phyloP scores from a whole-genome alignment of 1,140 invertebrate genomes.

The Aleiodes sp. region DNA sequence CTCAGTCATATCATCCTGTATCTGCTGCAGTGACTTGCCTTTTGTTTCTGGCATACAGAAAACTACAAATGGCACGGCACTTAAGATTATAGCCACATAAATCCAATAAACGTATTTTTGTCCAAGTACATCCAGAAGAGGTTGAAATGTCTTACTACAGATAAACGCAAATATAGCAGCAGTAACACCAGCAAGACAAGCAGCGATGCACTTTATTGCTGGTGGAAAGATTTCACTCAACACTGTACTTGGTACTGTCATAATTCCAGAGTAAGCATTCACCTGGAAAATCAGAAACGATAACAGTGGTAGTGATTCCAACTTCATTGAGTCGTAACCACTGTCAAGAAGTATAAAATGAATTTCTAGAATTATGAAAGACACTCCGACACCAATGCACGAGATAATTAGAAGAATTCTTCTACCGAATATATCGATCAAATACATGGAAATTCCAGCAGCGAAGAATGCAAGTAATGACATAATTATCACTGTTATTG shows the following conservation, averaged over 20 bases:
- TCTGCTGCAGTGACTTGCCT: slow-evolving; percentile 47
- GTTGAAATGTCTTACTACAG: slow-evolving; percentile 76
- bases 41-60: slow-evolving; percentile 46
- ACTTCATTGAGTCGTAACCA: slow-evolving; percentile 6
- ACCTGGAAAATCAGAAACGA: slow-evolving; percentile 15
- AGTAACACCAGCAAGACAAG: slow-evolving; percentile 74
- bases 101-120: slow-evolving; percentile 76
- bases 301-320: slow-evolving; percentile 29
- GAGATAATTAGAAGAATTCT: slow-evolving; percentile 73
- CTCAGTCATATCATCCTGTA: slow-evolving; percentile 36
- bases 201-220: slow-evolving; percentile 40
- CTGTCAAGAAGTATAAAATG: slow-evolving; percentile 37
- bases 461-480: slow-evolving; percentile 73
- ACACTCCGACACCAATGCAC: slow-evolving; percentile 63
- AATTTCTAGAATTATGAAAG: slow-evolving; percentile 52
- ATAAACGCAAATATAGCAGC: slow-evolving; percentile 79
- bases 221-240: slow-evolving; percentile 45
- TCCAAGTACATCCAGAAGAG: slow-evolving; percentile 69
- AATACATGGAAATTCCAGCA: slow-evolving; percentile 67
- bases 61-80: slow-evolving; percentile 34
- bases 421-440: slow-evolving; percentile 77
- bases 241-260: slow-evolving; percentile 77
- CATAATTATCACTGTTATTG: slow-evolving; percentile 71
- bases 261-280: slow-evolving; percentile 69
- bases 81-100: slow-evolving; percentile 68